These are phyloP conservation scores for Pteropus rufus DNA, from an alignment of 2,797 vertebrate genomes.

Conservation along the genomic window DNA sequence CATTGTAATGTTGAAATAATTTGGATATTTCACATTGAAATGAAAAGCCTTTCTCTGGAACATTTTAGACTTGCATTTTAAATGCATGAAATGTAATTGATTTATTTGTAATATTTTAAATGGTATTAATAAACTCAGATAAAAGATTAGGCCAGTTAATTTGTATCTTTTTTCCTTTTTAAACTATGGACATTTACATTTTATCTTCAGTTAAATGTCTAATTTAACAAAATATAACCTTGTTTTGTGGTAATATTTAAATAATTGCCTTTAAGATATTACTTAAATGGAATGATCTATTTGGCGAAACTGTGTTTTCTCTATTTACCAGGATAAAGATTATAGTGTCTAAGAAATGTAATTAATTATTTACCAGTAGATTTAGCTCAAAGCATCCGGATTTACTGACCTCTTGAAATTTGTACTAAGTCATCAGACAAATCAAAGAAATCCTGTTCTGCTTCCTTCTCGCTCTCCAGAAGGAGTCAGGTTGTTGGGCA, in stretches of 20 bases:
- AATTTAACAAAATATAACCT: constrained; percentile 63
- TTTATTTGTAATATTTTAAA: constrained; percentile 92
- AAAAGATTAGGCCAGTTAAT: constrained; percentile 82
- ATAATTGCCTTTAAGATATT: constrained; percentile 53
- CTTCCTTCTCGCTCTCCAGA: constrained; percentile 52
- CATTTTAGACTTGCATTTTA: constrained; percentile 91
- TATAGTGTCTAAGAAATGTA: constrained; percentile 62
- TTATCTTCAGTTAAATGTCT: constrained; percentile 67
- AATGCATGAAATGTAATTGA: constrained; percentile 91
- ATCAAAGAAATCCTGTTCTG: constrained; percentile 38
- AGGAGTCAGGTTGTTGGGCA: constrained; percentile 35
- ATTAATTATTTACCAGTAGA: constrained; percentile 60
- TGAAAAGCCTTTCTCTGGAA: constrained; percentile 89
- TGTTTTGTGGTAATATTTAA: constrained; percentile 72
- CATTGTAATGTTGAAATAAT: constrained; percentile 90
- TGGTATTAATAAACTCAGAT: constrained; percentile 89
- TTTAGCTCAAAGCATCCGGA: constrained; percentile 48
- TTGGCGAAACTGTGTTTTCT: constrained; percentile 58
- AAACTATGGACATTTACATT: constrained; percentile 55
- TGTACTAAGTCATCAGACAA: constrained; percentile 8
- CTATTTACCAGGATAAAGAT: constrained; percentile 39
- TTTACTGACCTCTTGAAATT: constrained; percentile 58
- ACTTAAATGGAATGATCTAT: constrained; percentile 47
- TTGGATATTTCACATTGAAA: constrained; percentile 92
- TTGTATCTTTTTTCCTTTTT: constrained; percentile 74